These are phyloP conservation scores for Pterocles orientalis DNA, from an alignment of 2,113 vertebrate genomes.

Conservation along the genomic window DNA sequence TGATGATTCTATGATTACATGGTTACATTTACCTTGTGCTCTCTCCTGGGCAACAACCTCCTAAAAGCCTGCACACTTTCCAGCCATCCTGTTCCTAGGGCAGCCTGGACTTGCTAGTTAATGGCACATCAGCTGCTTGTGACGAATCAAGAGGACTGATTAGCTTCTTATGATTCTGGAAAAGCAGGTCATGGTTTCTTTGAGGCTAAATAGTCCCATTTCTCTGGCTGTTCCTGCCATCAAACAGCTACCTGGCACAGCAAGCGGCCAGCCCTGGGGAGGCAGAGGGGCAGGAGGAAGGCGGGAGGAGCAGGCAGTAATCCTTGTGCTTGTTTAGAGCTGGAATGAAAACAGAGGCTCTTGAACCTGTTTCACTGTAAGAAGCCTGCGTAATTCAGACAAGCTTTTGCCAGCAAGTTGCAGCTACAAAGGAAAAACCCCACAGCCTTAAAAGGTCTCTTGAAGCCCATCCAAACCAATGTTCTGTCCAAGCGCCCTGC, in stretches of 20 bases:
- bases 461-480: slow-evolving; percentile 1
- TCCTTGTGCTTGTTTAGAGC: slow-evolving; percentile 7
- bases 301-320: not conserved
- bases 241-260: not conserved
- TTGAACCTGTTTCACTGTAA: not conserved
- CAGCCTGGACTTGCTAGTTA: not conserved
- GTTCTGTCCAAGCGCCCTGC: not conserved
- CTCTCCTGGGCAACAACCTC: not conserved
- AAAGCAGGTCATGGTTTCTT: not conserved
- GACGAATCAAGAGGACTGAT: not conserved
- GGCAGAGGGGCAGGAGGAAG: not conserved
- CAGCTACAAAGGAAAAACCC: not conserved
- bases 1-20: no score
- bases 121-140: not conserved
- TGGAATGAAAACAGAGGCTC: slow-evolving; percentile 44
- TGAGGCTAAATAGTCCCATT: not conserved
- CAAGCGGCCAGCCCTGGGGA: not conserved
- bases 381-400: slow-evolving; percentile 13
- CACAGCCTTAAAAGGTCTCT: slow-evolving; percentile 43
- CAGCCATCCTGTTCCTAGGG: not conserved
- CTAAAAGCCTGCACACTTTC: not conserved
- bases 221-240: not conserved
- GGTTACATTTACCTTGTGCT: not conserved
- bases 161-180: not conserved
- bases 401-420: slow-evolving; percentile 34